Percentiles rank a stretch among this genome's conserved stretches.
phyloP scores from a whole-genome alignment of 2,113 vertebrate species.

The Eulemur rufifrons region DNA sequence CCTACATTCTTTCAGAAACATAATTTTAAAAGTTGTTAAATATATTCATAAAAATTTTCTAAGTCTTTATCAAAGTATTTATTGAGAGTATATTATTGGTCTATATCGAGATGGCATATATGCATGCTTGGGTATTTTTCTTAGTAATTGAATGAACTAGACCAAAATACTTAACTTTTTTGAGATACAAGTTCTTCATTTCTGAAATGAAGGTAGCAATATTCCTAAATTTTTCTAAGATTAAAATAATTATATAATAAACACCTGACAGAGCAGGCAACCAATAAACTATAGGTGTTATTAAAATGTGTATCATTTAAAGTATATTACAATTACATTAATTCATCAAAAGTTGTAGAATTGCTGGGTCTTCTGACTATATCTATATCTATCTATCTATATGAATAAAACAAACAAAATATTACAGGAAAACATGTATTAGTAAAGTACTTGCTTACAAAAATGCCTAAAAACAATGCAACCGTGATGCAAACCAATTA shows the following conservation, averaged over 20 bases:
- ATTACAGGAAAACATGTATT: background rate
- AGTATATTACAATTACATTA: background rate
- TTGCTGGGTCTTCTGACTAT: background rate
- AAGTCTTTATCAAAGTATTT: background rate
- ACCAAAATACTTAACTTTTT: background rate
- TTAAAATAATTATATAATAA: background rate
- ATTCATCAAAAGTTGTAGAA: background rate
- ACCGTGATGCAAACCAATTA: background rate
- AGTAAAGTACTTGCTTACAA: background rate
- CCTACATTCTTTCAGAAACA: background rate
- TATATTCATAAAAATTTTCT: background rate
- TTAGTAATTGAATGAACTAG: background rate
- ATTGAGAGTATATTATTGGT: background rate
- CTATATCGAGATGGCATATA: background rate
- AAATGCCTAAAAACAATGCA: background rate
- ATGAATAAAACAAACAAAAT: too few species aligned
- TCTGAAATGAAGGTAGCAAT: background rate
- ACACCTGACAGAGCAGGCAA: background rate
- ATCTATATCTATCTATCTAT: too few species aligned
- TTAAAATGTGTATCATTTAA: background rate
- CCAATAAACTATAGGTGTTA: background rate
- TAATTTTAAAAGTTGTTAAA: background rate
- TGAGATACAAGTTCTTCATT: background rate
- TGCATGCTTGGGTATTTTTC: background rate
- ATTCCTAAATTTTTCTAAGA: background rate